phyloP scores from a whole-genome alignment of 1,140 invertebrate genomes.

The Eubasilissa regina region DNA sequence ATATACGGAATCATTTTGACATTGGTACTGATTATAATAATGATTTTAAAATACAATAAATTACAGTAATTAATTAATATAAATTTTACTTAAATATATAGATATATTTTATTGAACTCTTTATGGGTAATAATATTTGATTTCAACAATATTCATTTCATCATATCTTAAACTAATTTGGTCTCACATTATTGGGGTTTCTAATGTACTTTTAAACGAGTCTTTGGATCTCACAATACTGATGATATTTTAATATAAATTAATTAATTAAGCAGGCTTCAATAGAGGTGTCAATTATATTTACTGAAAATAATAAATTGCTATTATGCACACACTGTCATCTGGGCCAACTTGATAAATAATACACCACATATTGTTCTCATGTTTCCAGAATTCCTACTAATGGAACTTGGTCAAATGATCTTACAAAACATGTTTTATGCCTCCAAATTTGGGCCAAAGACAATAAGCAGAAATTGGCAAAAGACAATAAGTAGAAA shows the following conservation, averaged over 20 bases:
- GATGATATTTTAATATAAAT: slow-evolving; percentile 25
- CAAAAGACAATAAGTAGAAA: too few relatives aligned
- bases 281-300: too few relatives aligned
- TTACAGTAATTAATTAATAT: slow-evolving; percentile 1
- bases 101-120: neutral
- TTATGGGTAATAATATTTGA: slow-evolving; percentile 20
- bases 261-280: neutral
- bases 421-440: too few relatives aligned
- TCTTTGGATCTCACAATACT: slow-evolving; percentile 47
- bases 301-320: too few relatives aligned
- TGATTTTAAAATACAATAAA: neutral
- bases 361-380: too few relatives aligned
- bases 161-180: slow-evolving; percentile 47
- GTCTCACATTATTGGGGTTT: slow-evolving; percentile 52
- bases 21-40: neutral
- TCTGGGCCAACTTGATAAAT: too few relatives aligned
- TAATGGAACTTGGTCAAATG: too few relatives aligned
- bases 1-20: too few relatives aligned
- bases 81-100: slow-evolving; percentile 15
- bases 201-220: slow-evolving; percentile 33
- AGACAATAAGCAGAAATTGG: too few relatives aligned
- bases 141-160: neutral
- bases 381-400: too few relatives aligned
- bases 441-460: too few relatives aligned
- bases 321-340: too few relatives aligned